Evolutionary conservation across 2,888 invertebrate genomes (phyloP), one percentile per base, ranked within the genome.

Genomic region (Rhyacophila evoluta): DNA sequence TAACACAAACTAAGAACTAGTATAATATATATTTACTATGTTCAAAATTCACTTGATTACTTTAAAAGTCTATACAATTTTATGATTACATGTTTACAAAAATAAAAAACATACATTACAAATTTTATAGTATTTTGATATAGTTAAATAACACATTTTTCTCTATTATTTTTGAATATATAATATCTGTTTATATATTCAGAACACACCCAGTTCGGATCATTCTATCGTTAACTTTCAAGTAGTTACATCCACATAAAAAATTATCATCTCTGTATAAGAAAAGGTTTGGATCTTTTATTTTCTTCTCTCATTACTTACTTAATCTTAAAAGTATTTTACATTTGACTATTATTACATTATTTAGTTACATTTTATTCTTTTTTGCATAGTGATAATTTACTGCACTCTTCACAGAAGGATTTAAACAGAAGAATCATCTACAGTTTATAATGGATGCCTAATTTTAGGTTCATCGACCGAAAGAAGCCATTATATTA

Each of bases 121-220:
- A n/a, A n/a, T n/a, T n/a, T n/a, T n/a, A n/a, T n/a, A n/a, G n/a
- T n/a, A n/a, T n/a, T n/a, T n/a, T n/a, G n/a, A n/a, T n/a, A n/a
- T n/a, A n/a, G n/a, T n/a, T n/a, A n/a, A n/a, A n/a, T n/a, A n/a
- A n/a, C n/a, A n/a, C n/a, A n/a, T n/a, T n/a, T n/a, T n/a, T n/a
- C n/a, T n/a, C n/a, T n/a, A n/a, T n/a, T n/a, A 36, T 25, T 3
- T 72, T 29, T 69, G 28, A 10, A 70, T 70, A 70, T 12, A 70
- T 33, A 70, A 27, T 70, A 70, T 70, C 0, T 70, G 6, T 25
- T 28, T 29, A 70, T 70, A 33, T 29, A 33, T 29, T 70, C 70
- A 70, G 12, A 83, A 84, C 83, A 87, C 88, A 88, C 88, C 88
- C 88, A 88, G 88, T 87, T 88, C 88, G 86, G 87, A 88, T 88